Evolutionary conservation across 2,797 vertebrate species (phyloP), one percentile per base, ranked within the genome.

Genomic region (Coluber constrictor): DNA sequence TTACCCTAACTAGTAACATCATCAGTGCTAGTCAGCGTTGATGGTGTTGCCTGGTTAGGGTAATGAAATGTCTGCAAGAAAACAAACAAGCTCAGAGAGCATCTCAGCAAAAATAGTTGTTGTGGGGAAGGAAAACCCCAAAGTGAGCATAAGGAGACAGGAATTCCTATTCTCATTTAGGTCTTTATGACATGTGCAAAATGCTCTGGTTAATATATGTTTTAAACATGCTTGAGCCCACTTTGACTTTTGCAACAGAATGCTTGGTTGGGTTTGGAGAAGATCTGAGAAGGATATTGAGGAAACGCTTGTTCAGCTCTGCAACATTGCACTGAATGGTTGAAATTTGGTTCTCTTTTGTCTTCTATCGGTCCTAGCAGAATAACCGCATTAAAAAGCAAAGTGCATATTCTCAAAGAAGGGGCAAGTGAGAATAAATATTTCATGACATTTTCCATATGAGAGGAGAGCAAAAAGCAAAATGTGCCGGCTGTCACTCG

Each of bases 391-490:
- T 89, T 61, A 55, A 92, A 86, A 92, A 59, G 16, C 32, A 13
- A 61, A 86, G 56, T 18, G 57, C 57, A 61, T 25, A 27, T 60
- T 89, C 56, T 83, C 87, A 57, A 57, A 51, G 87, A 89, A 89
- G 59, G 25, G 47, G 70, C 60, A 47, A 83, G 57, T 4, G 27
- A 55, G 87, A 83, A 83, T 89, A 59, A 61, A 89, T 92, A 83
- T 89, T 92, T 92, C 51, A 92, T 89, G 47, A 5, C 70, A 60
- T 86, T 83, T 92, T 83, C 87, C 47, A 54, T 25, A 54, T 54
- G 87, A 57, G 20, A 79, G 20, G 88, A 59, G 29, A 37, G 70
- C 13, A 59, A 86, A 74, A 74, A 63, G 25, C 32, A 1, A 56
- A 60, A 57, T 54, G 20, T 88, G 63, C 57, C 12, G 54, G 27